phyloP scores from a whole-genome alignment of 2,113 vertebrate genomes.

The Cervus canadensis region DNA sequence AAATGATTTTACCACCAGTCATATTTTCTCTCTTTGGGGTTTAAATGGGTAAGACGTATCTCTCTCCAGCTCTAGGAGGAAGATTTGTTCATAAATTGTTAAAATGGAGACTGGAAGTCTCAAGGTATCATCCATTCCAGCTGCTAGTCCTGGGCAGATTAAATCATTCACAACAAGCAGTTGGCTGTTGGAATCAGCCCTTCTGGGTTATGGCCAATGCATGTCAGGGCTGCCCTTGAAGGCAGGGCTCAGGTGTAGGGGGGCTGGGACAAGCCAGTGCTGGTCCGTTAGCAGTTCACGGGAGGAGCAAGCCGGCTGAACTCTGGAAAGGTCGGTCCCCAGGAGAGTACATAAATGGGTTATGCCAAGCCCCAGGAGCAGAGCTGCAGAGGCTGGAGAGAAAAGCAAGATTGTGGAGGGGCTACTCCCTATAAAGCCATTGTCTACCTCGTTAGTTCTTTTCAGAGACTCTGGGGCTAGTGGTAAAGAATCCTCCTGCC shows the following conservation, averaged over 20 bases:
- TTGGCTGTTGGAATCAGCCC: neutral
- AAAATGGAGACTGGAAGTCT: conserved; percentile 9
- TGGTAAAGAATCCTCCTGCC: neutral
- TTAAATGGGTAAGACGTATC: neutral
- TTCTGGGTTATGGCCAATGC: neutral
- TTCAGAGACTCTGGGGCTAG: neutral
- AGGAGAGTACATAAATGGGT: neutral
- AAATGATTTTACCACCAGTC: neutral
- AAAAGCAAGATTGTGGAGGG: neutral
- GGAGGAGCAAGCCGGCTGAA: neutral
- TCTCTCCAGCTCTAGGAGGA: neutral
- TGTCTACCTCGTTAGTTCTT: neutral
- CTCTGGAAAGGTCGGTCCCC: neutral
- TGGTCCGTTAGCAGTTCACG: neutral
- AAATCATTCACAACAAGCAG: conserved; percentile 27
- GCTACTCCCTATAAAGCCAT: neutral
- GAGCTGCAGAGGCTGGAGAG: neutral
- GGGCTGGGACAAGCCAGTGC: neutral
- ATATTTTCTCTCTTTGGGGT: conserved; percentile 36
- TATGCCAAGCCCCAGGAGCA: fast-evolving
- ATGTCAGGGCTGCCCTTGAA: neutral
- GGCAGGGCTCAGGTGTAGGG: conserved; percentile 1
- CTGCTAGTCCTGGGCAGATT: conserved; percentile 25
- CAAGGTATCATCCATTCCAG: neutral
- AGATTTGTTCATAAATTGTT: conserved; percentile 41